Conservation (phyloP, 2,113 vertebrate genomes). For the Brachyhypopomus gauderio region DNA sequence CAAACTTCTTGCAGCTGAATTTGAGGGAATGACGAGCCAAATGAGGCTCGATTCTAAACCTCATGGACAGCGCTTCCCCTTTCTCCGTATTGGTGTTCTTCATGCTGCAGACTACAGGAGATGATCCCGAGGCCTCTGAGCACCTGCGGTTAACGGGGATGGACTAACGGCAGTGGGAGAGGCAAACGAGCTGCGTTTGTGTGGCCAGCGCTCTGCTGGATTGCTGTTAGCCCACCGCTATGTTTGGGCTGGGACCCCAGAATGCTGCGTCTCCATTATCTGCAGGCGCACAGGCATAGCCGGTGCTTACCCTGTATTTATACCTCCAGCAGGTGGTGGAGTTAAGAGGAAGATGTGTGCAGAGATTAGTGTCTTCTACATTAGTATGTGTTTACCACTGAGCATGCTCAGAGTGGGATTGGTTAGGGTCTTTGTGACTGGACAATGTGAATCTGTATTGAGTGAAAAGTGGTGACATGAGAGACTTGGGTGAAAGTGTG, state of each 20-base stretch:
- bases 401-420: conserved; percentile 12
- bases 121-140: background rate
- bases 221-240: conserved; percentile 47
- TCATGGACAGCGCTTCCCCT: background rate
- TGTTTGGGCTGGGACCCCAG: conserved; percentile 38
- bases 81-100: background rate
- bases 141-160: conserved; percentile 13
- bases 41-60: conserved; percentile 22
- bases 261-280: conserved; percentile 49
- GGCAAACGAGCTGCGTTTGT: too few relatives aligned
- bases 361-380: conserved; percentile 10
- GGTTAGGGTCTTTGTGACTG: conserved; percentile 2
- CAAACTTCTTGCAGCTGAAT: conserved; percentile 60
- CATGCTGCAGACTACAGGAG: conserved; percentile 17
- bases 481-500: background rate
- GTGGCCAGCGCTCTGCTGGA: background rate
- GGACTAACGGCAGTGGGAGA: background rate
- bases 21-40: too few relatives aligned
- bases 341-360: conserved; percentile 39
- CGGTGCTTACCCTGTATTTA: conserved; percentile 38
- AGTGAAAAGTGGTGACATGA: background rate
- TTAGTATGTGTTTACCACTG: conserved; percentile 19
- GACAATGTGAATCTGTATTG: conserved; percentile 7
- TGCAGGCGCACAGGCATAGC: conserved; percentile 39
- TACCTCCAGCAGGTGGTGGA: conserved; percentile 50